Evolutionary conservation across 1,140 invertebrate species (phyloP), one percentile per base, ranked within the genome.

Genomic region (Cydia fagiglandana): DNA sequence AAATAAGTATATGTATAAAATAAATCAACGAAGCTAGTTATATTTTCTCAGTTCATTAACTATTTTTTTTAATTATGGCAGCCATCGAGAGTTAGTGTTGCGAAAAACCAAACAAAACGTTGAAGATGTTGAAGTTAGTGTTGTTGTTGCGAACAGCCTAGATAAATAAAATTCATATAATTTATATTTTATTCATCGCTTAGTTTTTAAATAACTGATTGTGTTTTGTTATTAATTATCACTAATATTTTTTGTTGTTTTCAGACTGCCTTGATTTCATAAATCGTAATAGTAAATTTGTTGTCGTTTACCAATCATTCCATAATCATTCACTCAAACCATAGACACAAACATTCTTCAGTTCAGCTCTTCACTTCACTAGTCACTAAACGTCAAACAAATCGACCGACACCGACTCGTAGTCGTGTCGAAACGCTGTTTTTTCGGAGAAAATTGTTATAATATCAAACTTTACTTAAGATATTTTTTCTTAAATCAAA

Each of bases 401-500:
- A 70, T n/a, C 66, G 56, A 24, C 56, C 56, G 56, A 61, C 17
- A 61, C 56, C 38, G 20, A 30, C 24, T 64, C 61, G 64, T 2
- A 15, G 28, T 68, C 28, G 30, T 70, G 28, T 38, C 66, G 10
- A 38, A 70, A 17, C 30, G 30, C 4, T 2, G 28, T 5, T 7
- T n/a, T 70, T 45, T 38, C 38, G 9, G 7, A 70, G 34, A 17
- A 41, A 70, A 70, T 17, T 38, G 15, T 34, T 38, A 70, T 17
- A 34, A 70, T 70, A 34, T 70, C n/a, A 17, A 41, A 70, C 9
- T 38, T 15, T 34, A 9, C 45, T 7, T 41, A 10, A 38, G 4
- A 34, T 73, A 61, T 75, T 61, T 76, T 76, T 73, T 80, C 77
- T 81, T 73, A 80, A 82, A 83, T 77, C 77, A 64, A 80, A 81